Percentiles rank a stretch among this genome's conserved stretches.
Evolutionary conservation across 2,113 vertebrate species (phyloP).

Genomic region (Cyphomyrus discorhynchus): DNA sequence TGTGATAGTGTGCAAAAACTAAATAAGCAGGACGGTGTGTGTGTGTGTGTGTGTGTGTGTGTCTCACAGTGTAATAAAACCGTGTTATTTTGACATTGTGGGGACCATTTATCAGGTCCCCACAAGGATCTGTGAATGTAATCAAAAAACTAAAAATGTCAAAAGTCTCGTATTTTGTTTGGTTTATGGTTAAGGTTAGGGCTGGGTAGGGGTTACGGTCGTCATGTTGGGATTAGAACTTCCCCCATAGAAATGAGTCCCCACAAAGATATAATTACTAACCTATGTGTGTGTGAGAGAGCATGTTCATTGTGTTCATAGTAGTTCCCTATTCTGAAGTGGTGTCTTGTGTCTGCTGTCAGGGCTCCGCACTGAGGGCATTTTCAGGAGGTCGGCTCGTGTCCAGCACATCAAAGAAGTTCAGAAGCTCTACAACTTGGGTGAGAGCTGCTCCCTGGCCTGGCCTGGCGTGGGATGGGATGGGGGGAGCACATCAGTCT

Average conservation of each 20-base stretch:
- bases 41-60: neutral
- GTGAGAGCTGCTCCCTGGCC: slow-evolving; percentile 46
- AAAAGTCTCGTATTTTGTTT: too few relatives aligned
- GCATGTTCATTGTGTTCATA: neutral
- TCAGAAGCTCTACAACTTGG: slow-evolving; percentile 73
- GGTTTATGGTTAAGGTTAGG: too few relatives aligned
- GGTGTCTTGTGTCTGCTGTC: slow-evolving; percentile 6
- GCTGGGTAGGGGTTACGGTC: too few relatives aligned
- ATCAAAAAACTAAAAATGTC: too few relatives aligned
- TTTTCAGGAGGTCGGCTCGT: slow-evolving; percentile 75
- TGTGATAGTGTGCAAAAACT: neutral
- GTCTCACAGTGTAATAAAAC: too few relatives aligned
- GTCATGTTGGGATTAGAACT: too few relatives aligned
- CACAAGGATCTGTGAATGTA: too few relatives aligned
- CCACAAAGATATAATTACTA: too few relatives aligned
- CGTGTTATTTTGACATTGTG: too few relatives aligned
- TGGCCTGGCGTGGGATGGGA: neutral
- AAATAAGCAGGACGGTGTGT: neutral
- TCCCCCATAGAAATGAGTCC: too few relatives aligned
- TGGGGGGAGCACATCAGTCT: neutral
- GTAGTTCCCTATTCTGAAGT: neutral
- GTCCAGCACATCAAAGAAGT: slow-evolving; percentile 68
- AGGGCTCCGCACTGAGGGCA: slow-evolving; percentile 72
- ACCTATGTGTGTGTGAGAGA: too few relatives aligned
- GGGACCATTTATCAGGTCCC: too few relatives aligned